Conservation (phyloP, 2,797 vertebrate species). For the Galago senegalensis region DNA sequence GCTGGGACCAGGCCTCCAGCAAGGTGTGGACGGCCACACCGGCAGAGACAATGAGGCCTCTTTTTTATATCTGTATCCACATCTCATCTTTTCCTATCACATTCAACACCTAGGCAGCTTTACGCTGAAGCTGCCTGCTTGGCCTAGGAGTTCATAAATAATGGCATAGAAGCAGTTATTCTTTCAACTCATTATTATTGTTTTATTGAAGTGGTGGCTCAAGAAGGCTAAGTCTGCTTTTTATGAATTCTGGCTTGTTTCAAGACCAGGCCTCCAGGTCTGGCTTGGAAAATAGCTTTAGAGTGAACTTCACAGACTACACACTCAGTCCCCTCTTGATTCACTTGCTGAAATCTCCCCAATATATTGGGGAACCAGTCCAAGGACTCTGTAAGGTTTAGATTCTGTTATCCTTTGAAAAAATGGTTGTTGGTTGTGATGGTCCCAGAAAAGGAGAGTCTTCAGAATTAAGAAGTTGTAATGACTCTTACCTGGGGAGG, state of each 20-base stretch:
- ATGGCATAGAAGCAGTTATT: neutral
- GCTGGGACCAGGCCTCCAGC: neutral
- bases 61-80: neutral
- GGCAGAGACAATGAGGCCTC: neutral
- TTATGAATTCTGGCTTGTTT: conserved; percentile 54
- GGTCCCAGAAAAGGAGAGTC: neutral
- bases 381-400: neutral
- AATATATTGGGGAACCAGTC: neutral
- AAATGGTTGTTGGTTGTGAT: neutral
- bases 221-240: neutral
- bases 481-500: neutral
- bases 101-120: neutral
- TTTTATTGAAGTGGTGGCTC: conserved; percentile 25
- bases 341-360: neutral
- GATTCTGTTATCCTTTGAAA: neutral
- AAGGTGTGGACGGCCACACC: neutral
- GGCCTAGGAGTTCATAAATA: neutral
- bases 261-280: neutral
- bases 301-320: neutral
- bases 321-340: neutral
- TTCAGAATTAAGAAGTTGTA: neutral
- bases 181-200: neutral
- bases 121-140: neutral
- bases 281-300: conserved; percentile 20
- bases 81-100: neutral